Evolutionary conservation across 2,113 vertebrate genomes (phyloP).

Genomic region (Daboia siamensis): DNA sequence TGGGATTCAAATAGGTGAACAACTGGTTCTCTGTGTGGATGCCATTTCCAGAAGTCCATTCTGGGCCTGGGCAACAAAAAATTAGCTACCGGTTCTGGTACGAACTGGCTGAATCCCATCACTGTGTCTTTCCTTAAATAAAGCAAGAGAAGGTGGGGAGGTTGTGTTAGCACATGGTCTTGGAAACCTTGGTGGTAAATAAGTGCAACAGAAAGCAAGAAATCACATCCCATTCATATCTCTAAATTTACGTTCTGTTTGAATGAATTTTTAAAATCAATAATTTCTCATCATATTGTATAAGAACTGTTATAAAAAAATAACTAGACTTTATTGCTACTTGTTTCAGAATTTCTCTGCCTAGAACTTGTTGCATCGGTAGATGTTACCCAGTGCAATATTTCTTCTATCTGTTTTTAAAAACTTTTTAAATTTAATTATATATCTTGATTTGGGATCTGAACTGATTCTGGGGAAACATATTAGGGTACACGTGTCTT

Average conservation of each 20-base stretch:
- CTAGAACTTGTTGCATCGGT: not conserved
- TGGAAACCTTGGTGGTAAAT: not conserved
- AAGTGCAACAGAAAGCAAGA: not conserved
- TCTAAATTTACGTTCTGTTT: not conserved
- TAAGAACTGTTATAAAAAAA: not conserved
- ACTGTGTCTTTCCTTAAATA: not conserved
- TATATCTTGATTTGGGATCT: not conserved
- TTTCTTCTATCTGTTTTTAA: not conserved
- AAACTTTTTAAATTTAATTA: not conserved
- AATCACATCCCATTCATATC: not conserved
- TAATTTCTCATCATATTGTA: not conserved
- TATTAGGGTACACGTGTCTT: not conserved
- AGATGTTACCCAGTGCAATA: not conserved
- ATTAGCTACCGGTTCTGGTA: too few species aligned
- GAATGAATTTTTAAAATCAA: not conserved
- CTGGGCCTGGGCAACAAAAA: too few species aligned
- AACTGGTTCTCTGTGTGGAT: too few species aligned
- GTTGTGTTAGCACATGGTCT: not conserved
- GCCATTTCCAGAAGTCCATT: too few species aligned
- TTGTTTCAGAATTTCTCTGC: not conserved
- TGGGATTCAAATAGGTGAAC: too few species aligned
- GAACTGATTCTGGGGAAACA: not conserved
- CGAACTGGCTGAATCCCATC: too few species aligned
- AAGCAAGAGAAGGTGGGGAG: not conserved
- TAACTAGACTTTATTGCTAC: not conserved